Base-by-base conservation (phyloP, 2,888 invertebrate species). In the Tetragonula carbonaria region DNA sequence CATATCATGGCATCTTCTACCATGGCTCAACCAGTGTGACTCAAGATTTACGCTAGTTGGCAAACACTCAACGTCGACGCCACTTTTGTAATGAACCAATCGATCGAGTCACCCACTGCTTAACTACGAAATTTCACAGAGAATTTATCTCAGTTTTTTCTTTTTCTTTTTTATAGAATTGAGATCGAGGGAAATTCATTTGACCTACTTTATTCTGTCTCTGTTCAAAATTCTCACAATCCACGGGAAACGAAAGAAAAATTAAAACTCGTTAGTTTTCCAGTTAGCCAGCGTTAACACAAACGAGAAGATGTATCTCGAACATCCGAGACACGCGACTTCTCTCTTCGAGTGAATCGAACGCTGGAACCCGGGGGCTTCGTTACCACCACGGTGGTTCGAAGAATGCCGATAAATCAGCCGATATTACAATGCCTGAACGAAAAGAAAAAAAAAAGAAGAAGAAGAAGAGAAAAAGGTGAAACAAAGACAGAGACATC, bases 321-420 rank as follows among this genome's bases (percentile, higher is more conserved):
- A 65, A 59, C n/a, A 28, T 23, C 59, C 14, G 74, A 8, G 45
- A 75, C 80, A 82, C 82, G 84, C 77, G 86, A 57, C 57, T 50
- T 73, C 80, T 62, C 66, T 82, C 71, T 38, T 38, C 38, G 38
- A 38, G 38, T 50, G 38, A 55, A 72, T 33, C 63, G 78, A 74
- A 62, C 75, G 57, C 65, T 66, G 74, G 73, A 73, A 66, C 73
- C 66, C n/a, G 66, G 51, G 72, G 51, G 70, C 78, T 81, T 88
- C 86, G 87, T 89, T 89, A 87, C 85, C 66, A 74, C 68, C 66
- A 74, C 68, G 78, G 38, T 28, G 82, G 94, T 95, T 95, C 95
- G 95, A 95, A 95, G 95, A 95, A 95, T 95, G 95, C 95, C 95
- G 95, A 95, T 95, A 95, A 95, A 95, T 95, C 95, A 95, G 95